phyloP scores from a whole-genome alignment of 1,140 invertebrate species.

The Drosophila pandora region DNA sequence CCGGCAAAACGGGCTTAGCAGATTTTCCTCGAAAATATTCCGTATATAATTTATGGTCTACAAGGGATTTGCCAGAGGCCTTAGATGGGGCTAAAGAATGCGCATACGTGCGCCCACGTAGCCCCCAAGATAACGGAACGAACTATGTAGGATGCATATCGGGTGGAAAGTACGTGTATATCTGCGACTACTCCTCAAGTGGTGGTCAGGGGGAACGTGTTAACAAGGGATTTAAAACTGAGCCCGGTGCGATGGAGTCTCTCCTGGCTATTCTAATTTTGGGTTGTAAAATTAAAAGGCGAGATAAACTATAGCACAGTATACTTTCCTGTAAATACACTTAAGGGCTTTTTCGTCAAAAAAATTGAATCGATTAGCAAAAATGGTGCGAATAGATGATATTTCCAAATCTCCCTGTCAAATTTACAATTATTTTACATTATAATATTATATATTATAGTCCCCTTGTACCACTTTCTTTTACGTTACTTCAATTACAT shows the following conservation, averaged over 20 bases:
- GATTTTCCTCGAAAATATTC: slow-evolving; percentile 44
- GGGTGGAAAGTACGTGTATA: not conserved
- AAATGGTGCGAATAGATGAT: too few relatives aligned
- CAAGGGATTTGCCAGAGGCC: slow-evolving; percentile 67
- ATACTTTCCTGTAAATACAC: too few relatives aligned
- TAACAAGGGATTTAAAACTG: slow-evolving; percentile 33
- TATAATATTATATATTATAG: too few relatives aligned
- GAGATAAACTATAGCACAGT: not conserved
- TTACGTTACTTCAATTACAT: too few relatives aligned
- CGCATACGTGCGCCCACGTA: slow-evolving; percentile 78
- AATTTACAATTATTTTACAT: too few relatives aligned
- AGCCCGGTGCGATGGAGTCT: slow-evolving; percentile 12
- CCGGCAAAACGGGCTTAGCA: slow-evolving; percentile 38
- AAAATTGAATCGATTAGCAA: too few relatives aligned
- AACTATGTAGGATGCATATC: slow-evolving; percentile 53
- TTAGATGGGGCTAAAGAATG: slow-evolving; percentile 74
- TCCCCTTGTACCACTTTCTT: too few relatives aligned
- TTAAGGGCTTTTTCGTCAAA: too few relatives aligned
- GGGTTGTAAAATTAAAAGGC: not conserved
- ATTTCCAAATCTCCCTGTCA: too few relatives aligned
- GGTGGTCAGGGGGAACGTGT: slow-evolving; percentile 26
- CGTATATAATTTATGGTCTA: slow-evolving; percentile 70
- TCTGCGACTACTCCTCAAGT: slow-evolving; percentile 11
- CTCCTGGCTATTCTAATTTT: slow-evolving; percentile 1
- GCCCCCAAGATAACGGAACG: slow-evolving; percentile 48